Conservation (phyloP, 2,113 vertebrate species). For the Bufo gargarizans region DNA sequence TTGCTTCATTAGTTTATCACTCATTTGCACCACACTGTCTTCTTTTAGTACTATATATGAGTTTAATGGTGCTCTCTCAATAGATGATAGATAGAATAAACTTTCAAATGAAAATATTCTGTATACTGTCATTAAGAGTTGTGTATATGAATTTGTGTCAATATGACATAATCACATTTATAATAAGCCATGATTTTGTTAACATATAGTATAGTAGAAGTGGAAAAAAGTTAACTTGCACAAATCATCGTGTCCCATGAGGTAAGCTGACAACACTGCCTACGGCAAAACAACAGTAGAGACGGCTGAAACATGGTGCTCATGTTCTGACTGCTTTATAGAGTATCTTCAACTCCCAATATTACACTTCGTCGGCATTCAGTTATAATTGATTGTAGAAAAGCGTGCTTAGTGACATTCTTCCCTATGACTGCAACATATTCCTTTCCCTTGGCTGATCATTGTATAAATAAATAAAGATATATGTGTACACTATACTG, state of each 20-base stretch:
- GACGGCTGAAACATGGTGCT: slow-evolving; percentile 20
- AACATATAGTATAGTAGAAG: not conserved
- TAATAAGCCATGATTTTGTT: not conserved
- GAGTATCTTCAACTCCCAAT: not conserved
- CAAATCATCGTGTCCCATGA: not conserved
- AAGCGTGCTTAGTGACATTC: not conserved
- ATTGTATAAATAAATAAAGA: not conserved
- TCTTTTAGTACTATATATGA: no score
- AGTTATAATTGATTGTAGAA: slow-evolving; percentile 12
- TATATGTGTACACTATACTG: not conserved
- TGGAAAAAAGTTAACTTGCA: not conserved
- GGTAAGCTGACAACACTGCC: not conserved
- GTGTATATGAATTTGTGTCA: not conserved
- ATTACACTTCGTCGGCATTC: not conserved
- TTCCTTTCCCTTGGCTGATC: not conserved
- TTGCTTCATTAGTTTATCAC: no score
- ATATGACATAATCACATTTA: not conserved
- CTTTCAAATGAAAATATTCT: not conserved
- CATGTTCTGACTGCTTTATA: slow-evolving; percentile 4
- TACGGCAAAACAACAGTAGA: not conserved
- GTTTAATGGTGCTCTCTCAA: no score
- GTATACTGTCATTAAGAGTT: not conserved
- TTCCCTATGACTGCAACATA: not conserved
- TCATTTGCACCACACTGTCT: no score
- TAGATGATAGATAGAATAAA: not conserved